Percentiles rank a stretch among this genome's conserved stretches.
Conservation (phyloP, 2,113 vertebrate genomes). For the Antechinus flavipes region DNA sequence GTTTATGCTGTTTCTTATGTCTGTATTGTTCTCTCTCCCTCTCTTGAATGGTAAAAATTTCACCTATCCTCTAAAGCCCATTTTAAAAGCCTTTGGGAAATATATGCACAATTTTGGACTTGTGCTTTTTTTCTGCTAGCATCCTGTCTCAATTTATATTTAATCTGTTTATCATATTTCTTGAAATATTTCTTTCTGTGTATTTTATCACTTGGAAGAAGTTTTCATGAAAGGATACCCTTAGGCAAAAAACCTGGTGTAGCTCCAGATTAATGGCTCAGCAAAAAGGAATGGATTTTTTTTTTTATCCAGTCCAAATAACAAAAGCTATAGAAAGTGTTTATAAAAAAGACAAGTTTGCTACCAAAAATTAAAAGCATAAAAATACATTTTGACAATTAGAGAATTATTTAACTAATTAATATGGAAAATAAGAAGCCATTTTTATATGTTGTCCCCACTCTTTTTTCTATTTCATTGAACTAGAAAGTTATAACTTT, state of each 20-base stretch:
- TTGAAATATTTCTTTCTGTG: slow-evolving; percentile 39
- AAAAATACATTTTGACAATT: neutral
- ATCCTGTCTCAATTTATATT: neutral
- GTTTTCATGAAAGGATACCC: slow-evolving; percentile 28
- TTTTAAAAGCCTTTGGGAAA: slow-evolving; percentile 24
- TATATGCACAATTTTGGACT: slow-evolving; percentile 11
- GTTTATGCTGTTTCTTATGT: neutral
- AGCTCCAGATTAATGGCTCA: neutral
- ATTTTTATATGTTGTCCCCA: neutral
- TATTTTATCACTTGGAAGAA: slow-evolving; percentile 1
- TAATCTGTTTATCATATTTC: slow-evolving; percentile 41
- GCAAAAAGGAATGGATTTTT: neutral
- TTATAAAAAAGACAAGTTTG: neutral
- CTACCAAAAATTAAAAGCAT: neutral
- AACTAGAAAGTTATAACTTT: neutral
- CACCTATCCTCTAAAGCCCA: neutral
- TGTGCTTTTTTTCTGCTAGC: neutral
- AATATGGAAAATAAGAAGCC: neutral
- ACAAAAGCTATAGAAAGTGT: neutral
- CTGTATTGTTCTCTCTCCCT: neutral
- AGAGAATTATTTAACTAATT: neutral
- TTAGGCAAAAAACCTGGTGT: slow-evolving; percentile 23
- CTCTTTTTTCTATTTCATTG: neutral
- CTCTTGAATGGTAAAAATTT: neutral
- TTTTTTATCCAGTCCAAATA: slow-evolving; percentile 13